Percentiles rank a stretch among this genome's conserved stretches.
Evolutionary conservation across 2,888 invertebrate species (phyloP).

Genomic region (Diogma glabrata): DNA sequence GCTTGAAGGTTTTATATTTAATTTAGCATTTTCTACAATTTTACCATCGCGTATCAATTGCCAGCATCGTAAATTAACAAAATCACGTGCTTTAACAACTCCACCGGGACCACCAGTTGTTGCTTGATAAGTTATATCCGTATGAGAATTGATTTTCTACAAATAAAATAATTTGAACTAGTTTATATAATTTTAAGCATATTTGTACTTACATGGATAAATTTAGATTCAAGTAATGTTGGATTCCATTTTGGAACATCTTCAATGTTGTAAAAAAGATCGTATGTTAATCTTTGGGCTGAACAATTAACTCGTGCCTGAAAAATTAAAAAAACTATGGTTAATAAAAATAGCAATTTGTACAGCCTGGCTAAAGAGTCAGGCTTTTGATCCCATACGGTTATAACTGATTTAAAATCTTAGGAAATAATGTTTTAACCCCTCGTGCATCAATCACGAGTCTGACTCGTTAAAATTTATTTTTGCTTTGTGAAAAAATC

Average conservation of each 20-base stretch:
- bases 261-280: constrained; percentile 61
- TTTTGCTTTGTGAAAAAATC: too few species aligned
- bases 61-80: constrained; percentile 68
- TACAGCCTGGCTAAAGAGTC: too few species aligned
- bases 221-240: constrained; percentile 57
- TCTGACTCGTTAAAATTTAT: too few species aligned
- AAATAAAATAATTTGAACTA: constrained; percentile 15
- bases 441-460: too few species aligned
- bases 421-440: too few species aligned
- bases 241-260: constrained; percentile 72
- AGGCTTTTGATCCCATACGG: too few species aligned
- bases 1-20: neutral
- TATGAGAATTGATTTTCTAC: constrained; percentile 59
- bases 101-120: constrained; percentile 64
- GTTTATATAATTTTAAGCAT: constrained; percentile 3
- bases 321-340: constrained; percentile 11
- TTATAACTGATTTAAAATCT: too few species aligned
- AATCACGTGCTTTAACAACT: constrained; percentile 68
- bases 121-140: constrained; percentile 74
- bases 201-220: constrained; percentile 51
- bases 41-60: constrained; percentile 35
- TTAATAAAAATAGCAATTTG: too few species aligned
- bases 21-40: constrained; percentile 24
- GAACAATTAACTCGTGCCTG: constrained; percentile 65
- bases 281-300: constrained; percentile 55